A percentile compares a stretch with the other conserved stretches of the same genome.
These are phyloP conservation scores for Chelidonichthys spinosus DNA, from an alignment of 2,797 vertebrate species.

Conservation along the genomic window DNA sequence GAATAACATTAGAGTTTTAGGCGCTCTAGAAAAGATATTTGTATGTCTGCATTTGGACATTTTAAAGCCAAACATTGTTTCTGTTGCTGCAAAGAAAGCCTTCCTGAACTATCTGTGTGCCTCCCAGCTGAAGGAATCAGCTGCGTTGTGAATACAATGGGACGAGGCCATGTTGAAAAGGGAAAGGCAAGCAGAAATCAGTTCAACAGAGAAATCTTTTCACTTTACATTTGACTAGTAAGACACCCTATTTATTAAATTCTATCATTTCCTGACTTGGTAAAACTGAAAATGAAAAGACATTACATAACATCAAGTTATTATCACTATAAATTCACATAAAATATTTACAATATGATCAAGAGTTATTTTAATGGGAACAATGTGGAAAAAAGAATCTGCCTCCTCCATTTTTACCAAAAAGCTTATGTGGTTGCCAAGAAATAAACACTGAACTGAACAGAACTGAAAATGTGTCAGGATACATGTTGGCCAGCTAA, in stretches of 20 bases:
- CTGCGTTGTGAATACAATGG: constrained; percentile 52
- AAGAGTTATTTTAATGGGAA: background rate
- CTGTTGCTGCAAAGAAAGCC: constrained; percentile 2
- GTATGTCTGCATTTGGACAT: background rate
- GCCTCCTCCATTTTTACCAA: too few species aligned
- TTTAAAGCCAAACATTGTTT: constrained; percentile 18
- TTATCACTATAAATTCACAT: background rate
- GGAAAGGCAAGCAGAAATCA: constrained; percentile 2
- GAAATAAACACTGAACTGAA: background rate
- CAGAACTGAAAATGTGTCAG: background rate
- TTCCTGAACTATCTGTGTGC: constrained; percentile 13
- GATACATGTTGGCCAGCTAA: background rate
- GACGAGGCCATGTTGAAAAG: constrained; percentile 33
- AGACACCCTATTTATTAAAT: background rate
- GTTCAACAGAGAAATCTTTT: background rate
- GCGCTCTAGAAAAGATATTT: background rate
- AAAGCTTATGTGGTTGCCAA: background rate
- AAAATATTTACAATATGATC: background rate
- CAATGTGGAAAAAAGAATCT: too few species aligned
- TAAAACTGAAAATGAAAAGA: background rate
- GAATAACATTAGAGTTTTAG: background rate
- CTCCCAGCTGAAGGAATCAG: constrained; percentile 43
- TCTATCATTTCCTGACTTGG: background rate
- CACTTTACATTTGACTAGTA: background rate
- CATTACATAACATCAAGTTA: background rate